phyloP scores from a whole-genome alignment of 2,113 vertebrate species.

The Trematocara zebra region DNA sequence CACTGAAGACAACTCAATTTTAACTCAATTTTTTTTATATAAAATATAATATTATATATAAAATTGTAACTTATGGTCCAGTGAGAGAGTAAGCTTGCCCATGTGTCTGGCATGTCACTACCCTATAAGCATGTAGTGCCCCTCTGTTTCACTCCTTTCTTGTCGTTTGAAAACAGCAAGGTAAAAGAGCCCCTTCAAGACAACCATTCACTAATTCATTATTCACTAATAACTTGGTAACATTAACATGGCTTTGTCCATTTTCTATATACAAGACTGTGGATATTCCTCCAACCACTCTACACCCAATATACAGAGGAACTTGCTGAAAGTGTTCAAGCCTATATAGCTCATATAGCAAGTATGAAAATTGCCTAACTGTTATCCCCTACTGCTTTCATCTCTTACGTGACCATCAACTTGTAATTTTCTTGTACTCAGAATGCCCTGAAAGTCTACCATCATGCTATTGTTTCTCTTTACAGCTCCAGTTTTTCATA shows the following conservation, averaged over 20 bases:
- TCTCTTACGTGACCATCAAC: background rate
- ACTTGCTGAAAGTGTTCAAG: background rate
- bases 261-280: background rate
- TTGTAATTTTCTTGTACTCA: background rate
- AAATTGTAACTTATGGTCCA: background rate
- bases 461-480: background rate
- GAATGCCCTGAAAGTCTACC: background rate
- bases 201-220: background rate
- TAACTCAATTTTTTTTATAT: background rate
- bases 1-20: background rate
- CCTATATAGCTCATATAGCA: background rate
- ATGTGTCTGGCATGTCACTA: background rate
- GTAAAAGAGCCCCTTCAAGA: background rate
- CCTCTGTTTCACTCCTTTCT: background rate
- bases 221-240: background rate
- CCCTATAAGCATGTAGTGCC: background rate
- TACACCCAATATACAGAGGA: background rate
- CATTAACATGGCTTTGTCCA: background rate
- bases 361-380: background rate
- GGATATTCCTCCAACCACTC: background rate
- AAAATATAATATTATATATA: background rate
- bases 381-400: background rate
- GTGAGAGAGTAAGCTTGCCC: background rate
- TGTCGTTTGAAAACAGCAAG: background rate
- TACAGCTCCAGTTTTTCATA: constrained; percentile 68